Base-by-base conservation (phyloP, 2,113 vertebrate species). In the Zosterops lateralis region DNA sequence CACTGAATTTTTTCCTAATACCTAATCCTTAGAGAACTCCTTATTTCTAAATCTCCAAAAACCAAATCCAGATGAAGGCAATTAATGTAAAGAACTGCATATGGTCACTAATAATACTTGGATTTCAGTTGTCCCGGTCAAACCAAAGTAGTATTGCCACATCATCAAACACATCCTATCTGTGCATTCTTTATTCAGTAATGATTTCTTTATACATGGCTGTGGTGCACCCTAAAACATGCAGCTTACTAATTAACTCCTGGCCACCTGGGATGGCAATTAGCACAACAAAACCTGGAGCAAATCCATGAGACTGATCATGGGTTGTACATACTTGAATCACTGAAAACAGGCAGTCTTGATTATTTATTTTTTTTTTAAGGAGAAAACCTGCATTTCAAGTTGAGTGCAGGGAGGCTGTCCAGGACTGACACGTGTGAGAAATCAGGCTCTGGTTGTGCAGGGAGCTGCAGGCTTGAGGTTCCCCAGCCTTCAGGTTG, bases 181-280 rank as follows among this genome's bases (percentile, higher is more conserved):
- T 45, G 50, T 48, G 40, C 62, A 57, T 19, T 66, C 40, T 93
- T 85, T 34, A 42, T 42, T 76, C 62, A 32, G 32, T 70, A 94
- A 76, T 1, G 3, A 91, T 68, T 82, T 85, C 31, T 89, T 82
- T 90, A 44, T 44, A n/a, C 36, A n/a, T 0, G 5, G 36, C 48
- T 81, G 58, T 42, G 50, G 38, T 76, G 36, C 29, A 79, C 62
- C 67, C 75, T 83, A 82, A 89, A 93, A 94, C 74, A 68, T n/a
- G 48, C 12, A 91, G 36, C 62, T 82, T 50, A 45, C 74, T 94
- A 95, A 95, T 96, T 94, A 96, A 90, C 78, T 76, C 38, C 32
- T 8, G 61, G 54, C 90, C 92, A 90, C 87, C 92, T 93, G 78
- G 71, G 90, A 83, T 19, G 26, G 53, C 56, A 91, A 91, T 91